Base-by-base conservation (phyloP, 2,113 vertebrate genomes). In the Anguilla japonica region DNA sequence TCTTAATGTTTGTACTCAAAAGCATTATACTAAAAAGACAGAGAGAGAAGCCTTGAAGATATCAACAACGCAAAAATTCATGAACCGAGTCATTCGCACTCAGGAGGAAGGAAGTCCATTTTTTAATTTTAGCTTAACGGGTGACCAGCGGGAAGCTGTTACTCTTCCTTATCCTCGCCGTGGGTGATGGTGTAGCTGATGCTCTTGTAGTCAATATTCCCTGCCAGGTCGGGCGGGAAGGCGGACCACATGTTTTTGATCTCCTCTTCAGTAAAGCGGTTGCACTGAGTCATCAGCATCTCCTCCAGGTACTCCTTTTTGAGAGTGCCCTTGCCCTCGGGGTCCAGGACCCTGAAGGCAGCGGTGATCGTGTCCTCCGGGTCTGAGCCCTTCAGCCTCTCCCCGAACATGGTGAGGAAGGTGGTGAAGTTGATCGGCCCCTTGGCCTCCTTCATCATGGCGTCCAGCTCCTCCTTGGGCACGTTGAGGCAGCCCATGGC, bases 391-490 rank as follows among this genome's bases (percentile, higher is more conserved):
- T 97, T 97, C 87, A 97, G 94, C 88, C 96, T 96, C 92, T 97
- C 96, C 83, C 96, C 96, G 90, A 97, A 97, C 96, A 97, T 97
- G 0, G 96, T 95, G 22, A 81, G 87, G 88, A 97, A 97, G 92
- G 96, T 92, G 0, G 96, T 97, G 91, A 97, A 97, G 93, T 97
- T 97, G 90, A 97, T 96, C 81, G 96, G 93, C 60, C 96, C 96
- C 0, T 95, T 95, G 15, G 96, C 96, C 89, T 97, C 96, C 89
- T 95, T 94, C 90, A 97, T 94, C 96, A 97, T 97, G 40, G 90
- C 95, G 87, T 97, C 96, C 89, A 97, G 92, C 88, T 97, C 96
- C 89, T 97, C 96, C 5, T 94, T 96, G 92, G 96, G 97, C 89
- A 96, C 95, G 63, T 96, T 97, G 91, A 96, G 88, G 79, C 96